Conservation (phyloP, 2,113 vertebrate species). For the Oryzias melastigma region DNA sequence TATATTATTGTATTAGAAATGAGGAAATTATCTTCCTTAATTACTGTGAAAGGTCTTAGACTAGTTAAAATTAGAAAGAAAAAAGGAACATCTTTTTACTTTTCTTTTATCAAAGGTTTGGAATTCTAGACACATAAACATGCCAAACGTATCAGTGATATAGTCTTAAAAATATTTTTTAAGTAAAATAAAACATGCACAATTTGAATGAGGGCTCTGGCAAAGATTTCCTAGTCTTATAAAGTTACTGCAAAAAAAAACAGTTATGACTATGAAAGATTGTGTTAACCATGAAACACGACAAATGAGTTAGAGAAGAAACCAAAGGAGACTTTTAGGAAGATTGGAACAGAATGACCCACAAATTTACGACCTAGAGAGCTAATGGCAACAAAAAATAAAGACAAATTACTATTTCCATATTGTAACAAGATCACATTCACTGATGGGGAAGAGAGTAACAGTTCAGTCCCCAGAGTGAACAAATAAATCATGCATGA, state of each 20-base stretch:
- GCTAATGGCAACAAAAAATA: conserved; percentile 72
- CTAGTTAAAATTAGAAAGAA: not conserved
- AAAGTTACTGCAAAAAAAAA: conserved; percentile 13
- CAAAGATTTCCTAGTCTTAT: conserved; percentile 3
- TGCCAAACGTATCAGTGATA: too few species aligned
- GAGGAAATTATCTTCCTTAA: conserved; percentile 34
- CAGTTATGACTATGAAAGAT: conserved; percentile 25
- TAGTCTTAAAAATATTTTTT: too few species aligned
- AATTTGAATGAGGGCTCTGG: too few species aligned
- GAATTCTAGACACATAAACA: too few species aligned
- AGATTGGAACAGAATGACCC: conserved; percentile 59
- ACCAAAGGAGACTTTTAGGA: conserved; percentile 55
- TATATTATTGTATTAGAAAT: conserved; percentile 34
- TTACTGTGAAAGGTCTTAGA: conserved; percentile 34
- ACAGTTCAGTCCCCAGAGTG: conserved; percentile 66
- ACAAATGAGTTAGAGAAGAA: conserved; percentile 64
- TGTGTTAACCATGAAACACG: conserved; percentile 40
- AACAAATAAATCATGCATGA: conserved; percentile 72
- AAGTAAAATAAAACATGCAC: too few species aligned
- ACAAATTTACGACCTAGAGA: conserved; percentile 43
- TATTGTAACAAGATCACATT: conserved; percentile 73
- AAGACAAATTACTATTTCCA: conserved; percentile 71
- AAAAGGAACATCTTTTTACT: too few species aligned
- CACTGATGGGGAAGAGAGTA: conserved; percentile 67
- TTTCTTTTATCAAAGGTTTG: too few species aligned